Evolutionary conservation across 2,797 vertebrate species (phyloP).

Genomic region (Hydrophis major): DNA sequence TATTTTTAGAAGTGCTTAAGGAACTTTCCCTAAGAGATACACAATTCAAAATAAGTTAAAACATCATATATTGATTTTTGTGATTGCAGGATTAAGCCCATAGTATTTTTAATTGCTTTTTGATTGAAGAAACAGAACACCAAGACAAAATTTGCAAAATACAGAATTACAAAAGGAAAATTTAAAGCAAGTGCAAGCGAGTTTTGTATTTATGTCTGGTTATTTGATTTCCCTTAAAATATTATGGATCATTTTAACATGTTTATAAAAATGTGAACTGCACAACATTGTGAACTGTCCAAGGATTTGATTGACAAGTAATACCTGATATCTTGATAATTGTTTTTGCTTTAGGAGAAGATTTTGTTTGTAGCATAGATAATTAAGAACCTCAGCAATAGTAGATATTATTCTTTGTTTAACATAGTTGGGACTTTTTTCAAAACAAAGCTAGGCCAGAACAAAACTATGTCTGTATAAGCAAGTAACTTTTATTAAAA

Average conservation of each 20-base stretch:
- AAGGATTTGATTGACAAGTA: neutral
- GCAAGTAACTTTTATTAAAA: neutral
- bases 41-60: rapidly evolving
- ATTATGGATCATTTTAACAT: neutral
- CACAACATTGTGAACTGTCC: neutral
- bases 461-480: neutral
- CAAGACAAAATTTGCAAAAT: neutral
- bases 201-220: neutral
- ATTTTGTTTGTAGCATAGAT: neutral
- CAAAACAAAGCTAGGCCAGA: neutral
- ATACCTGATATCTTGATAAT: neutral
- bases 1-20: neutral
- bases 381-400: neutral
- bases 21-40: rapidly evolving
- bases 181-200: neutral
- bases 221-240: neutral
- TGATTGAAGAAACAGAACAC: neutral
- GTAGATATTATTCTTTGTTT: neutral
- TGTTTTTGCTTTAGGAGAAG: neutral
- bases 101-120: neutral
- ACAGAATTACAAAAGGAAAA: neutral
- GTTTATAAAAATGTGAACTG: neutral
- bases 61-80: neutral
- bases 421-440: neutral
- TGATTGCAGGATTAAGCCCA: neutral